Evolutionary conservation across 2,888 invertebrate genomes (phyloP), one percentile per base, ranked within the genome.

Genomic region (Litoditis marina): DNA sequence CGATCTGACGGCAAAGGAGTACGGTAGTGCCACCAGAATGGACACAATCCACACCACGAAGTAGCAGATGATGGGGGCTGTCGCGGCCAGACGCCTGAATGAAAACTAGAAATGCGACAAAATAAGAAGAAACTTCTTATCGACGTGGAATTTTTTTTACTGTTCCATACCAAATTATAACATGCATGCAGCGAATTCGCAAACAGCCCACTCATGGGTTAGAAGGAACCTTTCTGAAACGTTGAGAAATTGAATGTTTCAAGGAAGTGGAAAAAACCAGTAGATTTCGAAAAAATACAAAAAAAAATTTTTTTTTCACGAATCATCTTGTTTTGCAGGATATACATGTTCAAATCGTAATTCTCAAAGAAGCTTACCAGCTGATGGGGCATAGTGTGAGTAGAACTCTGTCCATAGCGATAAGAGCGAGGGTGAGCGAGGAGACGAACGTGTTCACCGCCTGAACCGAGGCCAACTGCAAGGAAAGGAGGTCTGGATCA

Each of bases 371-470:
- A 27, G 46, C 51, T 42, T 27, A 67, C 79, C 81, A 81, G 60
- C 76, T 65, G 22, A 82, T 72, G 8, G 81, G 81, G 52, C 77
- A 81, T 7, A 81, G 58, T 8, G 82, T 81, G n/a, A 81, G 65
- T 25, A 81, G 69, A 25, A 80, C 79, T 57, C 81, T 63, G 63
- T 81, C 81, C 65, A 80, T 58, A 2, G 82, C 81, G 50, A 83
- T 82, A 53, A 78, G 65, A 4, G 78, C 81, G 11, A 81, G 66
- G 5, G 81, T 82, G 16, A 81, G 69, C 22, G 80, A 82, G 13
- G 81, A 81, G 42, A 82, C 80, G 64, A 81, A 79, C 54, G 79
- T 78, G 67, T 81, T 81, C 44, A 81, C 76, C 1, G 82, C 82
- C 69, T 81, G 82, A 11, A 79, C 67, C 19, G 78, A 77, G 7